Conservation (phyloP, 1,140 invertebrate genomes). For the Drosophila bocki region DNA sequence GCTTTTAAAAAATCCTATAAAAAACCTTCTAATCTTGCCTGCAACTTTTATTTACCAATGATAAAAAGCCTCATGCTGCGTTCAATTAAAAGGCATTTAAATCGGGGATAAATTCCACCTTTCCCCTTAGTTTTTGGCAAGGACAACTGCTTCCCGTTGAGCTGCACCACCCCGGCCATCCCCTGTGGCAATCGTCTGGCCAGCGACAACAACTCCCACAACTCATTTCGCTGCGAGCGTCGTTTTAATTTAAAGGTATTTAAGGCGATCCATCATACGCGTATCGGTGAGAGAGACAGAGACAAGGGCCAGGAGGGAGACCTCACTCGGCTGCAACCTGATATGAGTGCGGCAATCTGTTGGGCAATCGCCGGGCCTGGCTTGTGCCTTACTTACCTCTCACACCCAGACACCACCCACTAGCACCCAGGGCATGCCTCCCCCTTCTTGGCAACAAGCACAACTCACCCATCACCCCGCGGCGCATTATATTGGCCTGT, state of each 20-base stretch:
- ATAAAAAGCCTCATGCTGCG: constrained; percentile 60
- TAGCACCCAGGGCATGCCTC: constrained; percentile 7
- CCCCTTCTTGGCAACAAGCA: constrained; percentile 10
- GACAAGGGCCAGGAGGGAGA: constrained; percentile 19
- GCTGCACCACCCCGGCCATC: constrained; percentile 10
- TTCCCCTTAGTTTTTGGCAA: background rate
- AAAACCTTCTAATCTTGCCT: background rate
- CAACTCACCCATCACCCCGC: constrained; percentile 65
- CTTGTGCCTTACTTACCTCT: background rate
- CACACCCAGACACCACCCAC: constrained; percentile 17
- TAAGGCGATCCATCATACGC: constrained; percentile 84
- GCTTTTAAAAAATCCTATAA: background rate
- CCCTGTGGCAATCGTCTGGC: constrained; percentile 39
- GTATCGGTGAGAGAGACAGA: constrained; percentile 62
- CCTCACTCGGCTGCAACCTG: constrained; percentile 69
- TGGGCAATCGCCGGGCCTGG: constrained; percentile 71
- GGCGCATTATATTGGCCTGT: constrained; percentile 84
- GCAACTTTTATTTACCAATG: constrained; percentile 9
- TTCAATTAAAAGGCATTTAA: constrained; percentile 80
- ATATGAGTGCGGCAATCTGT: constrained; percentile 85
- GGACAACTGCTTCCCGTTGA: constrained; percentile 9
- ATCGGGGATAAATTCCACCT: constrained; percentile 36
- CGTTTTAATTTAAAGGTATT: constrained; percentile 85
- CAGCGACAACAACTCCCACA: constrained; percentile 51
- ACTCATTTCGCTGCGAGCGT: constrained; percentile 66